Base-by-base conservation (phyloP, 2,888 invertebrate genomes). In the Leptopilina myrica region DNA sequence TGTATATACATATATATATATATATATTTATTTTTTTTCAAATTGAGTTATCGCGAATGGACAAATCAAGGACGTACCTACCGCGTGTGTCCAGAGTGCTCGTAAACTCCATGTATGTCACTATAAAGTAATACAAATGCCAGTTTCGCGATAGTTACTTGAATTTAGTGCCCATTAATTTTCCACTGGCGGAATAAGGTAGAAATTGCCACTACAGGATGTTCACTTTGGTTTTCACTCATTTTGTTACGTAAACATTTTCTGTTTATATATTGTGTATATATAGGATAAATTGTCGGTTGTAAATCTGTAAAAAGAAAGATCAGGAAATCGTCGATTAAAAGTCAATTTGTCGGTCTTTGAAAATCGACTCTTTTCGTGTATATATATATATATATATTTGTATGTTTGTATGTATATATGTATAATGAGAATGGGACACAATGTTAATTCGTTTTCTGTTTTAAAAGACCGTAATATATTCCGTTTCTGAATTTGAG, bases 151-250 rank as follows among this genome's bases (percentile, higher is more conserved):
- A 87, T 87, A 88, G 85, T 88, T 87, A 86, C 86, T 86, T 84
- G 82, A 82, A 84, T 89, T 90, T 88, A 88, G 81, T 87, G 86
- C 84, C 86, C 87, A 88, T 89, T 89, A 87, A 89, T 90, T 88
- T 84, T 78, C 40, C 78, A 73, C 66, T 64, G 67, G 14, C 40
- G 65, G 33, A 14, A 40, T 12, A 65, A 20, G 62, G 65, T 65
- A 65, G 65, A 62, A 62, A 62, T 20, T 62, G 15, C 20, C 20
- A 26, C 69, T 20, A 14, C 69, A 26, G 46, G 53, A 49, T 26
- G 69, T 26, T 69, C 69, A 26, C 14, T 66, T 66, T 40, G n/a
- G 49, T 69, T 53, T 26, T 49, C 49, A 49, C 7, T 69, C 49
- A 53, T 69, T 53, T 43, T 43, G 12, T 7, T 67, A 49, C 14